phyloP scores from a whole-genome alignment of 2,113 vertebrate species.

The Nerophis ophidion region DNA sequence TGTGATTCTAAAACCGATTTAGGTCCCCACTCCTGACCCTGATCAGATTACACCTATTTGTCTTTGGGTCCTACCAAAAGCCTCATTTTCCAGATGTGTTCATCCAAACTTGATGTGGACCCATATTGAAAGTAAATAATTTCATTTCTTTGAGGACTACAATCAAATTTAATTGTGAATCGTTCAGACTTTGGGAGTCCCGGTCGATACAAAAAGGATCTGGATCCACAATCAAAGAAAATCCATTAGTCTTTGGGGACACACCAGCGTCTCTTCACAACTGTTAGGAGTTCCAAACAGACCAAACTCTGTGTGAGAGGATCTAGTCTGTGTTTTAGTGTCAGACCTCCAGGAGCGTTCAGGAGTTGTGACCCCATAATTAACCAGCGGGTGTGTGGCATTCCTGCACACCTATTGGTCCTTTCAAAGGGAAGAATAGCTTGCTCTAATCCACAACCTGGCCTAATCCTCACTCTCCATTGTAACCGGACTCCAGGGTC shows the following conservation, averaged over 20 bases:
- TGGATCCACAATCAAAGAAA: background rate
- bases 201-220: background rate
- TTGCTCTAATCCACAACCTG: conserved; percentile 39
- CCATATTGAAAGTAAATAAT: too few species aligned
- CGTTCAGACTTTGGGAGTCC: background rate
- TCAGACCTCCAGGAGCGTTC: background rate
- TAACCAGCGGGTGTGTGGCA: conserved; percentile 6
- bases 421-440: conserved; percentile 24
- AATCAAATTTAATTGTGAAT: background rate
- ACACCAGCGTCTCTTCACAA: background rate
- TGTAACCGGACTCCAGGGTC: conserved; percentile 58
- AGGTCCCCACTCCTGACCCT: too few species aligned
- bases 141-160: background rate
- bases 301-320: too few species aligned
- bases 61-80: too few species aligned
- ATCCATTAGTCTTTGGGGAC: background rate
- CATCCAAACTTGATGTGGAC: too few species aligned
- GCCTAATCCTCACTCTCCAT: conserved; percentile 32
- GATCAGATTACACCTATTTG: too few species aligned
- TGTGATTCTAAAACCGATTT: too few species aligned
- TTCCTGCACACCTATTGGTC: conserved; percentile 20
- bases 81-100: too few species aligned
- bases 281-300: background rate
- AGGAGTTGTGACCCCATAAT: background rate
- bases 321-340: background rate